Evolutionary conservation across 1,140 invertebrate species (phyloP).

Genomic region (Polypedilum pembai): DNA sequence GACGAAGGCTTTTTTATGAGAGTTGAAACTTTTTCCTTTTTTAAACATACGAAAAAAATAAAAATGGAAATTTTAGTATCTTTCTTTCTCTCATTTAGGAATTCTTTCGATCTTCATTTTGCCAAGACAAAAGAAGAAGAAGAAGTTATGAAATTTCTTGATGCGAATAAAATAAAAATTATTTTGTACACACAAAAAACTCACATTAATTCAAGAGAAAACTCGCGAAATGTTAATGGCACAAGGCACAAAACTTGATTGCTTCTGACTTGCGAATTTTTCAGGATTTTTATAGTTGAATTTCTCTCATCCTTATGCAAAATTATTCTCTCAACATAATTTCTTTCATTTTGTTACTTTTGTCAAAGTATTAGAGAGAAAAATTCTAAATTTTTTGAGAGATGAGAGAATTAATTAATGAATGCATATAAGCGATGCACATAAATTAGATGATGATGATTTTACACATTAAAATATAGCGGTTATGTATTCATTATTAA

Average conservation of each 20-base stretch:
- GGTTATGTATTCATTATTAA: slow-evolving; percentile 2
- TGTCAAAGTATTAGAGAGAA: not conserved
- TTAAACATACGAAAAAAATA: too few relatives aligned
- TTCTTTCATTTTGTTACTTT: not conserved
- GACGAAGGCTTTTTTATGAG: not conserved
- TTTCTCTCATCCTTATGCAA: not conserved
- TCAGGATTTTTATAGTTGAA: not conserved
- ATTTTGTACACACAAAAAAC: not conserved
- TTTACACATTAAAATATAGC: not conserved
- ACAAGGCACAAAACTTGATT: not conserved
- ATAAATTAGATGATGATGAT: not conserved
- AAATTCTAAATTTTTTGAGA: not conserved
- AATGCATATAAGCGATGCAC: not conserved
- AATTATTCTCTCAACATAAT: not conserved
- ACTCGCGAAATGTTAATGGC: slow-evolving; percentile 21
- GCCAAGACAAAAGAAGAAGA: too few relatives aligned
- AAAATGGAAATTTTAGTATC: too few relatives aligned
- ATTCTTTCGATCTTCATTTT: too few relatives aligned
- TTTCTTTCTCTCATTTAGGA: too few relatives aligned
- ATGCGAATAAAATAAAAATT: not conserved
- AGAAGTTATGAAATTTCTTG: too few relatives aligned
- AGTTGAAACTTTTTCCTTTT: not conserved
- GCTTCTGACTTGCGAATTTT: not conserved
- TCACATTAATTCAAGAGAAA: slow-evolving; percentile 20
- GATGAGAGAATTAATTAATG: slow-evolving; percentile 3